phyloP scores from a whole-genome alignment of 2,888 invertebrate species.

The Rhagophthalmus giganteus region DNA sequence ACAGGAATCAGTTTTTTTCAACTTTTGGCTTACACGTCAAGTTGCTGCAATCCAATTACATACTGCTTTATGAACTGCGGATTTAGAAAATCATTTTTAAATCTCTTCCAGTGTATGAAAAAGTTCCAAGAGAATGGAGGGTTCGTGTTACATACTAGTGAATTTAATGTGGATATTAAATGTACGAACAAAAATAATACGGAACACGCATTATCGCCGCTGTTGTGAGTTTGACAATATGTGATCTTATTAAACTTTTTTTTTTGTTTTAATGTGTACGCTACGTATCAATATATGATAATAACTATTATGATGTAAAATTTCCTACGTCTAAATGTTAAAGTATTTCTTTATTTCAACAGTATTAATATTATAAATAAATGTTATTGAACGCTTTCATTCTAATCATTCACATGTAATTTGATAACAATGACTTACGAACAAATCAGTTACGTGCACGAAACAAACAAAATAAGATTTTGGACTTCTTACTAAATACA shows the following conservation, averaged over 20 bases:
- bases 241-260: conserved; percentile 2
- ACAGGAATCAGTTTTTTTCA: conserved; percentile 61
- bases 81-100: conserved; percentile 65
- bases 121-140: conserved; percentile 35
- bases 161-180: conserved; percentile 47
- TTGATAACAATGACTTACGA: too few species aligned
- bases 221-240: conserved; percentile 21
- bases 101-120: conserved; percentile 60
- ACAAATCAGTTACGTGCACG: too few species aligned
- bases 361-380: too few species aligned
- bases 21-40: conserved; percentile 63
- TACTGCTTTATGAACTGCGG: conserved; percentile 71
- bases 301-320: too few species aligned
- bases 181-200: conserved; percentile 42
- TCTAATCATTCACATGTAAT: too few species aligned
- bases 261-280: too few species aligned
- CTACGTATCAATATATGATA: too few species aligned
- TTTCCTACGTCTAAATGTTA: too few species aligned
- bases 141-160: conserved; percentile 44
- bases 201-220: conserved; percentile 29
- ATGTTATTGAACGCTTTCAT: too few species aligned
- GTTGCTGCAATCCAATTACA: conserved; percentile 70
- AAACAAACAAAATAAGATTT: too few species aligned
- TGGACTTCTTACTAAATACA: too few species aligned
- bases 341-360: too few species aligned